Base-by-base conservation (phyloP, 2,888 invertebrate genomes). In the Lacanobia wlatinum region DNA sequence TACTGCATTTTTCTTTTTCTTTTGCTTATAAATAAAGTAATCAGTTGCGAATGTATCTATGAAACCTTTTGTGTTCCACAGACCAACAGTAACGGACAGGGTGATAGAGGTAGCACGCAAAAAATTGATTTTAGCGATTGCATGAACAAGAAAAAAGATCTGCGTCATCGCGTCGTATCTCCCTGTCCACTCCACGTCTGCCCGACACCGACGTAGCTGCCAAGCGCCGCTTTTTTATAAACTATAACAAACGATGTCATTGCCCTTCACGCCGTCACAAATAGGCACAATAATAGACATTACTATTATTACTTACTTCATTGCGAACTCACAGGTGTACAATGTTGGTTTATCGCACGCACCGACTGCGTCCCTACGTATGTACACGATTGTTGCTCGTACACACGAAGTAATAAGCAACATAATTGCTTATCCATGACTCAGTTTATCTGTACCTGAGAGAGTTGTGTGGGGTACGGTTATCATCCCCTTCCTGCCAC, bases 171-270 rank as follows among this genome's bases (percentile, higher is more conserved):
- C 67, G 34, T 16, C 28, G 75, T 48, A 21, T 16, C 28, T 55
- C 40, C 34, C 40, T n/a, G 23, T 23, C 59, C 28, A 6, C 48
- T 12, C 12, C 4, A 46, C 28, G 52, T 8, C 18, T 5, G 5
- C 43, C 10, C 34, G 34, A 34, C 34, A 2, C 34, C 34, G 21
- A 23, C 60, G 46, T 52, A 28, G 18, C 34, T 1, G n/a, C 64
- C 55, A 59, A 73, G 66, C 80, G 80, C 66, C 80, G 50, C 50
- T 66, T 61, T 66, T 62, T 59, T 50, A 66, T 56, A n/a, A 53
- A 62, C 65, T 46, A 28, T 46, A 40, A 23, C 50, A 38, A 73
- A 63, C 73, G 52, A 74, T 68, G 80, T 74, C 78, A 43, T 80
- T 80, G 68, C 60, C 80, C 75, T 64, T 60, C 43, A 46, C 50